phyloP scores from a whole-genome alignment of 1,140 invertebrate species.

The Bicyclus anynana region DNA sequence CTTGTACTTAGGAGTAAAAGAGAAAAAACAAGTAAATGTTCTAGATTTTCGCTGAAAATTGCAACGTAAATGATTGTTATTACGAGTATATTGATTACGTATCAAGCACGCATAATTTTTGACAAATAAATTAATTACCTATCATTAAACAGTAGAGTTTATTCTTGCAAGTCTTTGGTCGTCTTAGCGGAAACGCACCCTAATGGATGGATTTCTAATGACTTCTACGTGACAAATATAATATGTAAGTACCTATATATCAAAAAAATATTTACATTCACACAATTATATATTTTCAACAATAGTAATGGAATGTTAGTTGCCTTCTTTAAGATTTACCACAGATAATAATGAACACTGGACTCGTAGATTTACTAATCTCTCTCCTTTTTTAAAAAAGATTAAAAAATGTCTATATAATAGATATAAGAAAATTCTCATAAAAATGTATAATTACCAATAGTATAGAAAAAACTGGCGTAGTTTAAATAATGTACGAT shows the following conservation, averaged over 20 bases:
- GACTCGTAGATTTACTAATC: conserved; percentile 30
- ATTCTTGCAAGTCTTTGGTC: too few relatives aligned
- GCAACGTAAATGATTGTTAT: too few relatives aligned
- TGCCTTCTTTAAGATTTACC: conserved; percentile 28
- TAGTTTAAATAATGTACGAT: conserved; percentile 15
- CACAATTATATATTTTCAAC: conserved; percentile 30
- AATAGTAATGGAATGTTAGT: conserved; percentile 44
- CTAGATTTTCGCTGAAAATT: too few relatives aligned
- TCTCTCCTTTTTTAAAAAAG: background rate
- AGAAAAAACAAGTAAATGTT: too few relatives aligned
- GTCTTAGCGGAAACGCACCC: too few relatives aligned
- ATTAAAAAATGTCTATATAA: background rate
- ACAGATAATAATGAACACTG: conserved; percentile 46
- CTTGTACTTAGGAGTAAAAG: too few relatives aligned
- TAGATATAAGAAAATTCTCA: background rate
- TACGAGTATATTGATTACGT: too few relatives aligned
- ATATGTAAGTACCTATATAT: background rate
- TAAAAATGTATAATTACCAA: conserved; percentile 9
- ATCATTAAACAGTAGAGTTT: too few relatives aligned
- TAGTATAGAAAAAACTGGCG: conserved; percentile 4
- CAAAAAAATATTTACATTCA: background rate
- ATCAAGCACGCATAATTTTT: too few relatives aligned
- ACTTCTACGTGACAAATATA: background rate
- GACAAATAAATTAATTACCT: too few relatives aligned
- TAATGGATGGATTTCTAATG: background rate